These are phyloP conservation scores for Gila robusta DNA, from an alignment of 2,797 vertebrate genomes.

Conservation along the genomic window DNA sequence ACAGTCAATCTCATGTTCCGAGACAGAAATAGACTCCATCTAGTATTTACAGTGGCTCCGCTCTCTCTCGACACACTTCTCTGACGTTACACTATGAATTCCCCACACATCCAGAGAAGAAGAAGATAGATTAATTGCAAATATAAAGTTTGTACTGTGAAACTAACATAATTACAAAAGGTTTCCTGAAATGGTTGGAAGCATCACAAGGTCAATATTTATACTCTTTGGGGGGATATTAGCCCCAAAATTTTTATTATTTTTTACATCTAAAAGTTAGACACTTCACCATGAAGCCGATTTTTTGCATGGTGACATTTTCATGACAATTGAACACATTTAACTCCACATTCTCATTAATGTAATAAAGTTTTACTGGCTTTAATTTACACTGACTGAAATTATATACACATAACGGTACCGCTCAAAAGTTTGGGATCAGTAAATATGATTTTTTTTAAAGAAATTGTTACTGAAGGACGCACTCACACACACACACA, in stretches of 20 bases:
- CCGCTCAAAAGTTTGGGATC: not conserved
- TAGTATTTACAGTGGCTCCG: slow-evolving; percentile 54
- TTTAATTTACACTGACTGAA: not conserved
- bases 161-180: not conserved
- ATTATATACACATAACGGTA: not conserved
- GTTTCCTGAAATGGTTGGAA: not conserved
- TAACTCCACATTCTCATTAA: not conserved
- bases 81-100: slow-evolving; percentile 24
- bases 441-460: not conserved
- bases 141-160: not conserved
- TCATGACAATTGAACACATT: not conserved
- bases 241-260: not conserved
- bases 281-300: too few species aligned
- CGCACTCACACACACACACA: too few species aligned
- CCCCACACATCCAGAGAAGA: slow-evolving; percentile 21
- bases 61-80: not conserved
- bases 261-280: not conserved
- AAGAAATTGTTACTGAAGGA: too few species aligned
- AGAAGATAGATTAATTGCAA: not conserved
- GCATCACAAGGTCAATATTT: not conserved
- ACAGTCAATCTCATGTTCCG: slow-evolving; percentile 47
- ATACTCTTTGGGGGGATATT: not conserved
- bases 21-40: slow-evolving; percentile 63
- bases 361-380: not conserved
- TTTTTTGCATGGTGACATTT: not conserved